Base-by-base conservation (phyloP, 1,140 invertebrate genomes). In the Drosophila santomea region DNA sequence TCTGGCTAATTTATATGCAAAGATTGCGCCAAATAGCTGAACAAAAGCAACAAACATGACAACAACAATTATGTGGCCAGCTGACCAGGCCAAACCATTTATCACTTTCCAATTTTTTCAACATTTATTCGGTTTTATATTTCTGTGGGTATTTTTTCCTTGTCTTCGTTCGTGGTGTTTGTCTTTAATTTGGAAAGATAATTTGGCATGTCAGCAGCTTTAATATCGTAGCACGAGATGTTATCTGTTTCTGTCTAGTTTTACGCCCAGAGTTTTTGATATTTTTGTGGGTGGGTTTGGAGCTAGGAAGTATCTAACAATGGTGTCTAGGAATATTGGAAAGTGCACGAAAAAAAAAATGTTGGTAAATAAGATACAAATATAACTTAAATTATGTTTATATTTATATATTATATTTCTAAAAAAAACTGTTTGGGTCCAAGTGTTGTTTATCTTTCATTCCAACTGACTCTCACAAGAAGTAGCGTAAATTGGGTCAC, bases 1-100 rank as follows among this genome's bases (percentile, higher is more conserved):
- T 39, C 66, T 69, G 56, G 83, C 76, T 80, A 89, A 88, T 88
- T 88, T 89, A 77, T 88, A 89, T 88, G 84, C 83, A 79, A 89
- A 88, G 74, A 63, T 76, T 56, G 62, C 74, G 79, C 75, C 75
- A 88, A 79, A 88, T 79, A 85, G 62, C 78, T 81, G 63, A 45
- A 77, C 74, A 81, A 82, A 68, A 54, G 57, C 67, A 78, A 45
- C 56, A 62, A 79, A 43, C 17, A 15, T 36, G 60, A 55, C 69
- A 69, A 71, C 56, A 71, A 72, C 43, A 61, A 71, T 71, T 71
- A 58, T 71, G 64, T 41, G 66, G 67, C 83, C 44, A 66, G 35
- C 69, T 78, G 79, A 81, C 78, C 79, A 36, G 75, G 83, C 71
- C 75, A 83, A 67, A 79, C 86, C 84, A 89, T 88, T 86, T 83